Evolutionary conservation across 2,888 invertebrate species (phyloP).

Genomic region (Agrochola macilenta): DNA sequence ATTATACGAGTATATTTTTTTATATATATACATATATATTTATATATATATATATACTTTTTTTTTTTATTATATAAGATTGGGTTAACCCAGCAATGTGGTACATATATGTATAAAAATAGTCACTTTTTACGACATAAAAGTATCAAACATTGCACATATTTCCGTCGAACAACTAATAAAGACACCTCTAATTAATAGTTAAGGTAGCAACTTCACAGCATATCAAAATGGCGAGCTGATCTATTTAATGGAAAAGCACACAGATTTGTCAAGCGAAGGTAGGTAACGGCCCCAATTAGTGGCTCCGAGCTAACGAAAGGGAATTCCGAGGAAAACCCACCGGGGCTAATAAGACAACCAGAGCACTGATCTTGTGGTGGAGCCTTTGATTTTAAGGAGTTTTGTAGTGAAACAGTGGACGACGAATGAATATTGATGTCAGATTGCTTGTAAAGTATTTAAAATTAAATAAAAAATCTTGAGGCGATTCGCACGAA

Average conservation of each 20-base stretch:
- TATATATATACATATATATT: no score
- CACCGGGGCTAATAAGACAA: conserved; percentile 42
- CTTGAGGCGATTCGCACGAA: no score
- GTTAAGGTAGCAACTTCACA: conserved; percentile 20
- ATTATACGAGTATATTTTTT: no score
- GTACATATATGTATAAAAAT: no score
- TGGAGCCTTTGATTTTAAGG: conserved; percentile 27
- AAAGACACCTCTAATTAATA: conserved; percentile 22
- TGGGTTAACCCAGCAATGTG: no score
- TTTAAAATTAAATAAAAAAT: no score
- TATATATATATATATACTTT: no score
- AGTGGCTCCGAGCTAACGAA: conserved; percentile 52
- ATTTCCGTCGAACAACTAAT: background rate
- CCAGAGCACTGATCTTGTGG: conserved; percentile 32
- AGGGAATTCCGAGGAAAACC: conserved; percentile 45
- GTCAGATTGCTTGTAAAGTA: background rate
- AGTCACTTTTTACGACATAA: background rate
- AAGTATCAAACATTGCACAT: background rate
- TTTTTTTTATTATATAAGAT: no score
- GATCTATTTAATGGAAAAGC: conserved; percentile 53
- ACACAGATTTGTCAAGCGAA: conserved; percentile 60
- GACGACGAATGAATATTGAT: background rate
- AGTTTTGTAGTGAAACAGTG: background rate
- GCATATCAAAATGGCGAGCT: conserved; percentile 50
- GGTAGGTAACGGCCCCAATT: conserved; percentile 53